A percentile compares a stretch with the other conserved stretches of the same genome.
These are phyloP conservation scores for Ectropis crepuscularia DNA, from an alignment of 2,888 invertebrate species.

Conservation along the genomic window DNA sequence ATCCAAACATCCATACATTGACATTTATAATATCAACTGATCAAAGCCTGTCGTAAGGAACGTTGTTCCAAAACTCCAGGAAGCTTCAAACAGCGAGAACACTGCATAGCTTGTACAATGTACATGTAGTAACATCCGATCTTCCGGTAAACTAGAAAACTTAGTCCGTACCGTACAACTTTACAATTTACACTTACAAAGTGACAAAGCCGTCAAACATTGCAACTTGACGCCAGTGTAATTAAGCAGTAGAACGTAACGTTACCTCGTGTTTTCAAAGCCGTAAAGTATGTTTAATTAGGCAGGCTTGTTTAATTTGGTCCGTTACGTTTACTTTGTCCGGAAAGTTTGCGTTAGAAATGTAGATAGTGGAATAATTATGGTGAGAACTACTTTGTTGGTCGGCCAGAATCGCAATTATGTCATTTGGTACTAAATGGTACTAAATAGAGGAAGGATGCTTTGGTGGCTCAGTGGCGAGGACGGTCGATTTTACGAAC, in stretches of 20 bases:
- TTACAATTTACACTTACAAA: background rate
- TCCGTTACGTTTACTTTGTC: slow-evolving; percentile 25
- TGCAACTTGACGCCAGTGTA: slow-evolving; percentile 23
- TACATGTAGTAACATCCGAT: background rate
- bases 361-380: slow-evolving; percentile 18
- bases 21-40: no score
- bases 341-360: slow-evolving; percentile 13
- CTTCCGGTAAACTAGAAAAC: background rate
- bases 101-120: no score
- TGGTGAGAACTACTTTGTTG: slow-evolving; percentile 4
- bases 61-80: no score
- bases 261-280: slow-evolving; percentile 12
- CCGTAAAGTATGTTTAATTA: slow-evolving; percentile 28
- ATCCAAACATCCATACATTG: no score
- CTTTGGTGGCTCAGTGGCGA: no score
- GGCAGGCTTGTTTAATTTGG: slow-evolving; percentile 21
- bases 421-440: background rate
- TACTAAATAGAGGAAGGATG: no score
- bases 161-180: no score
- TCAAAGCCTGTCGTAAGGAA: no score
- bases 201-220: slow-evolving; percentile 20
- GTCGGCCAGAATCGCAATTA: slow-evolving; percentile 5
- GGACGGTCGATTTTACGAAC: no score
- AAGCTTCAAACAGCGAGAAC: no score
- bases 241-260: slow-evolving; percentile 12